Evolutionary conservation across 2,797 vertebrate genomes (phyloP), one percentile per base, ranked within the genome.

Genomic region (Melopsittacus undulatus): DNA sequence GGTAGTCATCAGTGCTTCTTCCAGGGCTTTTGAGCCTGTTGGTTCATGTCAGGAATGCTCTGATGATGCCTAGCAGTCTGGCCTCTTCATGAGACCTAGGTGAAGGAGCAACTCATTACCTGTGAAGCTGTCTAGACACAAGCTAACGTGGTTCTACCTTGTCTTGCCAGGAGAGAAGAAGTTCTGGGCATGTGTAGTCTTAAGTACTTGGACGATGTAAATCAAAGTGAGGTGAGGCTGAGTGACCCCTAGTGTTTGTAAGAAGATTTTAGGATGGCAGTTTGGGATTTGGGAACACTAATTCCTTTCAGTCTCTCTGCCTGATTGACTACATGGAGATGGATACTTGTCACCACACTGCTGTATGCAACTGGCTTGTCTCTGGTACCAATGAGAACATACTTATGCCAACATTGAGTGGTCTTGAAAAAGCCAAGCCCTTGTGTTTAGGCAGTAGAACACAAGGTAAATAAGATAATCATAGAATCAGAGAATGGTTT

Each of bases 31-130:
- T 34, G 48, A 81, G 59, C 88, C 77, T 92, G 90, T 91, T 90
- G 66, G 15, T 90, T 91, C 94, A 78, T 69, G 90, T 84, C 59
- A 93, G 77, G 77, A 95, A 83, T 88, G 64, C 26, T 94, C 43
- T 94, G 66, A 40, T 46, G 80, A 88, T 88, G 59, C 46, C 66
- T 90, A 77, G 22, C 62, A 51, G 83, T 72, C 76, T 90, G 83
- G 38, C 46, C 69, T 90, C 30, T 86, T 86, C 67, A 51, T 22
- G 62, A 86, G 83, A 78, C 38, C n/a, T 43, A 51, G 30, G 62
- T 38, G 85, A 49, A 86, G n/a, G 18, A 91, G 38, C 22, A 95
- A 21, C 34, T 75, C 20, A 0, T 15, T 69, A 54, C 21, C 21
- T 72, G 23, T 34, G 43, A 69, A 81, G 19, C 7, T 48, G 77